Evolutionary conservation across 1,140 invertebrate genomes (phyloP).

Genomic region (Maconellicoccus hirsutus): DNA sequence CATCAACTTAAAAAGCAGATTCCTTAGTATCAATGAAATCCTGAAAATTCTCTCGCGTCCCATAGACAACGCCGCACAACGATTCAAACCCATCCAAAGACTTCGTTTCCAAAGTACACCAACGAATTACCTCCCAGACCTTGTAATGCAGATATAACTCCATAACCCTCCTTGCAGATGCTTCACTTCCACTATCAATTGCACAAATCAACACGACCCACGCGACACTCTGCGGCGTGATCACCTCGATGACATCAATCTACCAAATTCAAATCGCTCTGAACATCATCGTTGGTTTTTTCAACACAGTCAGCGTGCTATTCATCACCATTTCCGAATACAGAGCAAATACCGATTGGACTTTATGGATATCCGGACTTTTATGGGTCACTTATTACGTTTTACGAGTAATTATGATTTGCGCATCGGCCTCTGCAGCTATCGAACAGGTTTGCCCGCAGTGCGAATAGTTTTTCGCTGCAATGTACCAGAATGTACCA

Average conservation of each 20-base stretch:
- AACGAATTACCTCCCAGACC: too few relatives aligned
- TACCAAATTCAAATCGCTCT: constrained; percentile 19
- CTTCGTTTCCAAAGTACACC: too few relatives aligned
- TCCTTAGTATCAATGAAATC: neutral
- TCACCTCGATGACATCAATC: neutral
- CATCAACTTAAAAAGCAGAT: neutral
- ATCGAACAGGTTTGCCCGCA: constrained; percentile 11
- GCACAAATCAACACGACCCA: neutral
- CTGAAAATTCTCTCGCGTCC: neutral
- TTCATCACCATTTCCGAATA: constrained; percentile 23
- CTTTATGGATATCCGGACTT: neutral
- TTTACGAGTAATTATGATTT: constrained; percentile 16
- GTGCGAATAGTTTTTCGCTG: too few relatives aligned
- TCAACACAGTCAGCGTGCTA: constrained; percentile 24
- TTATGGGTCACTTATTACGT: constrained; percentile 19
- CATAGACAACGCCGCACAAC: too few relatives aligned
- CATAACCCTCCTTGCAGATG: too few relatives aligned
- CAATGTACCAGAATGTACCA: too few relatives aligned
- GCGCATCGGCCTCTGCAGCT: constrained; percentile 18
- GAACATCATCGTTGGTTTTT: constrained; percentile 17
- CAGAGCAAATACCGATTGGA: neutral
- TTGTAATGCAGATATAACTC: too few relatives aligned
- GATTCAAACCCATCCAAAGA: too few relatives aligned
- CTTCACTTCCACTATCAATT: too few relatives aligned
- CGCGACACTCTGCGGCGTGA: neutral